Conservation (phyloP, 2,888 invertebrate species). For the Dorcus hopei region DNA sequence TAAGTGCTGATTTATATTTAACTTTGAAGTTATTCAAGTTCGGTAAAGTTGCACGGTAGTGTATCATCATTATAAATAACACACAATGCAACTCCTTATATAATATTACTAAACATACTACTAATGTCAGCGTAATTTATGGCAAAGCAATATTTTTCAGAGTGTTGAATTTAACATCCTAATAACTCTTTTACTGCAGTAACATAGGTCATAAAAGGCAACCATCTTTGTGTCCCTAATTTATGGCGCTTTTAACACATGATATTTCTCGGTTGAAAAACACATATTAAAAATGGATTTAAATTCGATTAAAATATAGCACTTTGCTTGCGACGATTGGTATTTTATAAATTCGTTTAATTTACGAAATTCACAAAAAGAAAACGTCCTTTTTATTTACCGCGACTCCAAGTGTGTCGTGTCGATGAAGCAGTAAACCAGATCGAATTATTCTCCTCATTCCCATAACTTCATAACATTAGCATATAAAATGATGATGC, state of each 20-base stretch:
- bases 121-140: conserved; percentile 18
- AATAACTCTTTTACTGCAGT: conserved; percentile 31
- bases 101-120: conserved; percentile 16
- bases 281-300: conserved; percentile 13
- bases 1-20: background rate
- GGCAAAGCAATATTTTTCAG: conserved; percentile 23
- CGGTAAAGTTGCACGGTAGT: conserved; percentile 1
- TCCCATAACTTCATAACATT: conserved; percentile 15
- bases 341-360: background rate
- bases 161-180: conserved; percentile 32
- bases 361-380: background rate
- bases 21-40: background rate
- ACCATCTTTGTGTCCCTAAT: conserved; percentile 30
- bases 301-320: background rate
- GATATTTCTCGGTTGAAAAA: conserved; percentile 22
- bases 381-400: background rate
- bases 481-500: conserved; percentile 14
- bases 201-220: conserved; percentile 31
- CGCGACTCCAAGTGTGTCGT: background rate
- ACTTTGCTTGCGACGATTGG: too few relatives aligned
- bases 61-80: conserved; percentile 14
- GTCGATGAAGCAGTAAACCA: conserved; percentile 2
- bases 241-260: conserved; percentile 30
- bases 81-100: conserved; percentile 14
- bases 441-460: conserved; percentile 6